Base-by-base conservation (phyloP, 2,113 vertebrate species). In the Acrocephalus arundinaceus region DNA sequence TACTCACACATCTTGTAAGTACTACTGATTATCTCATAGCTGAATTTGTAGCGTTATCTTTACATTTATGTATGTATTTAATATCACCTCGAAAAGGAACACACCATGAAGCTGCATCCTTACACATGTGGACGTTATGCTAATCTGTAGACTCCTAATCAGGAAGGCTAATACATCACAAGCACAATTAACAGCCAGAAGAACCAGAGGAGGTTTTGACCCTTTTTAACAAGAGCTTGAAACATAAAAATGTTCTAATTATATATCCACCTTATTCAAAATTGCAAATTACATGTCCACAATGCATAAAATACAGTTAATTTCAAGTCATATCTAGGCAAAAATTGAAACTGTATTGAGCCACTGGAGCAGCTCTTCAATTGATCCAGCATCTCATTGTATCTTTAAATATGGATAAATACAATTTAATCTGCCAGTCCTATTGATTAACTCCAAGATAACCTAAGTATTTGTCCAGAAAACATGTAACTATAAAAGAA, bases 161-260 rank as follows among this genome's bases (percentile, higher is more conserved):
- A 97, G 74, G 68, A 93, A 92, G 72, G 67, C 86, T 96, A 95
- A 94, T 89, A 94, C 27, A 78, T 72, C 90, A 90, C 91, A 96
- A 94, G 89, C 79, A 94, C 70, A 97, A 93, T 96, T 96, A 97
- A 92, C 14, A 41, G 41, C 65, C 86, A 95, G 85, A 94, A 92
- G 62, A 94, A 82, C 48, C 73, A 93, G 66, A 84, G 39, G 13
- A 87, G 76, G 76, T 93, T 94, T 91, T 4, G 33, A 95, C 85
- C 94, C 83, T 97, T 94, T 95, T 87, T 91, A 96, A 91, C 37
- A 80, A 91, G 70, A 79, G 82, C 88, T 85, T 91, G 79, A 95
- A 96, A 95, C 79, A 95, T 86, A 90, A 94, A 97, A 96, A 82
- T 85, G 55, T 79, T 86, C 90, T 94, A 93, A 96, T 97, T 95